Conservation (phyloP, 2,113 vertebrate species). For the Dendropsophus ebraccatus region DNA sequence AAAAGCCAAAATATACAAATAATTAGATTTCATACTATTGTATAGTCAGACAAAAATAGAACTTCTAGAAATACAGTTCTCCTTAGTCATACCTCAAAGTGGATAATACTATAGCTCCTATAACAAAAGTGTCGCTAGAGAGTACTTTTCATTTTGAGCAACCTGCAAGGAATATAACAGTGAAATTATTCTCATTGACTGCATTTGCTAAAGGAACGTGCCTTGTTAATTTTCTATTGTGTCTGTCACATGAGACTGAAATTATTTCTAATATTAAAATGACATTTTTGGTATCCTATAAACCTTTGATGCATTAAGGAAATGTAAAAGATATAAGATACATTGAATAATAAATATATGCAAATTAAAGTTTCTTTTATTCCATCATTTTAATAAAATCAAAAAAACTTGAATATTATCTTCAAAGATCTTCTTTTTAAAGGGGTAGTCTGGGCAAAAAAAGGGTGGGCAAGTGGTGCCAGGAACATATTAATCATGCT, state of each 20-base stretch:
- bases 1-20: slow-evolving; percentile 8
- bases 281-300: background rate
- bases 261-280: background rate
- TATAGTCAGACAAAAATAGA: background rate
- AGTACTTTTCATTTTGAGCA: too few relatives aligned
- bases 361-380: too few relatives aligned
- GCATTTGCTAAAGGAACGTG: background rate
- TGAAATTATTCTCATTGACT: slow-evolving; percentile 9
- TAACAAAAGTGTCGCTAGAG: slow-evolving; percentile 19
- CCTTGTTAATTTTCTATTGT: slow-evolving; percentile 2
- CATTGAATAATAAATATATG: too few relatives aligned
- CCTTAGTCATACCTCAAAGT: background rate
- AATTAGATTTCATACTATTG: slow-evolving; percentile 15
- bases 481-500: too few relatives aligned
- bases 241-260: background rate
- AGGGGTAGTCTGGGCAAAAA: too few relatives aligned
- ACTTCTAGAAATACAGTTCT: background rate
- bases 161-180: slow-evolving; percentile 22
- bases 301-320: background rate
- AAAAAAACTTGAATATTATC: background rate
- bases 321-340: too few relatives aligned
- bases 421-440: background rate
- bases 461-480: too few relatives aligned
- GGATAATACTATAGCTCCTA: background rate
- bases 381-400: too few relatives aligned